Evolutionary conservation across 2,888 invertebrate species (phyloP), one percentile per base, ranked within the genome.

Genomic region (Brachypterus glaber): DNA sequence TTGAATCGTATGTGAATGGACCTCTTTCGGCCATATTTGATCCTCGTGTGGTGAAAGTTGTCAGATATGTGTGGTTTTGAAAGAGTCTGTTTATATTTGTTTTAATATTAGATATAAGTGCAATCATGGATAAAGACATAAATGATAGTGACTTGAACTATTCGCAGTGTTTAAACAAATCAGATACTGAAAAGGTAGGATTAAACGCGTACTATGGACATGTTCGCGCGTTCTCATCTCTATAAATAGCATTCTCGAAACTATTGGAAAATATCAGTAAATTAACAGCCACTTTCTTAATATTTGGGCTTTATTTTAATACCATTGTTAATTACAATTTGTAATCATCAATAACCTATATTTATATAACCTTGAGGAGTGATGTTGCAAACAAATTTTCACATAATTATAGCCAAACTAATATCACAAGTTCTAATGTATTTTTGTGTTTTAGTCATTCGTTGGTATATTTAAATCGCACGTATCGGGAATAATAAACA

Each of bases 391-490:
- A 11, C 27, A 27, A 27, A 27, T 27, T 27, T 27, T 27, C 27
- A 27, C 12, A 27, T 21, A 21, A 9, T 21, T 9, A 21, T 7
- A 21, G 21, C 21, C 21, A 21, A 21, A 21, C 9, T 39, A 31
- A 29, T 27, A 40, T 21, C 21, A 9, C 21, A 9, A 9, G 21
- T 7, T 7, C 21, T 21, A 21, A 21, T 7, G 5, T 21, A 21
- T 5, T 41, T 33, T 49, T 45, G 49, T 41, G 48, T 73, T 73
- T 31, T 69, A 82, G 81, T 80, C 82, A 14, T 77, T 82, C 59
- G 77, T 81, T 42, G 74, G 73, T 56, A 79, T 77, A 69, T 73
- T 82, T 36, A 75, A 76, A 47, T 73, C 74, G 39, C 72, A 72
- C 51, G 72, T 81, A 37, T 71, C 78, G 2, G 75, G 74, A 39